Evolutionary conservation across 2,113 vertebrate species (phyloP).

Genomic region (Entomyzon cyanotis): DNA sequence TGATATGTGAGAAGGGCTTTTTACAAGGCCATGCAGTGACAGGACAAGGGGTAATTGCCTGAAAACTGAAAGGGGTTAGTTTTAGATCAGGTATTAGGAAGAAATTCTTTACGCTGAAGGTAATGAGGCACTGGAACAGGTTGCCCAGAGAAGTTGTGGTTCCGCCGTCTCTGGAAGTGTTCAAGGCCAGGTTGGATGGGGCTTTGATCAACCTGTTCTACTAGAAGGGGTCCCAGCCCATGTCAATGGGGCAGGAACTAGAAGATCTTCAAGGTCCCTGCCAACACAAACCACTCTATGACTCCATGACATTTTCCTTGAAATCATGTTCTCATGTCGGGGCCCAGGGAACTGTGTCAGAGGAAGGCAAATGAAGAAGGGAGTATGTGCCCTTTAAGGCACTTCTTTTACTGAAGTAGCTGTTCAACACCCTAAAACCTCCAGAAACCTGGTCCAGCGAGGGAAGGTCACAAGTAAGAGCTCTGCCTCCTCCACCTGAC

Average conservation of each 20-base stretch:
- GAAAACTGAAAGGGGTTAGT: background rate
- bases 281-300: background rate
- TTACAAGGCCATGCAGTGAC: background rate
- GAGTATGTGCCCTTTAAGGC: background rate
- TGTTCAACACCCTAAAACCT: background rate
- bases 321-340: background rate
- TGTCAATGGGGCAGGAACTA: background rate
- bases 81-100: background rate
- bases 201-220: background rate
- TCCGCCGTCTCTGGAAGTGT: background rate
- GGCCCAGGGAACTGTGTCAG: background rate
- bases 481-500: background rate
- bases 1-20: background rate
- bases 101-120: background rate
- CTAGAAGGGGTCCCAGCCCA: background rate
- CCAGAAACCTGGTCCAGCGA: background rate
- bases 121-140: background rate
- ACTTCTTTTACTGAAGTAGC: background rate
- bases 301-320: background rate
- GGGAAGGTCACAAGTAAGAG: background rate
- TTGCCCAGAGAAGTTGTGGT: background rate
- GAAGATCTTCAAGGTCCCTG: background rate
- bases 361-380: background rate
- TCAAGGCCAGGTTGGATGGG: background rate
- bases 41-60: background rate